These are phyloP conservation scores for Eupeodes corollae DNA, from an alignment of 1,140 invertebrate genomes.

Conservation along the genomic window DNA sequence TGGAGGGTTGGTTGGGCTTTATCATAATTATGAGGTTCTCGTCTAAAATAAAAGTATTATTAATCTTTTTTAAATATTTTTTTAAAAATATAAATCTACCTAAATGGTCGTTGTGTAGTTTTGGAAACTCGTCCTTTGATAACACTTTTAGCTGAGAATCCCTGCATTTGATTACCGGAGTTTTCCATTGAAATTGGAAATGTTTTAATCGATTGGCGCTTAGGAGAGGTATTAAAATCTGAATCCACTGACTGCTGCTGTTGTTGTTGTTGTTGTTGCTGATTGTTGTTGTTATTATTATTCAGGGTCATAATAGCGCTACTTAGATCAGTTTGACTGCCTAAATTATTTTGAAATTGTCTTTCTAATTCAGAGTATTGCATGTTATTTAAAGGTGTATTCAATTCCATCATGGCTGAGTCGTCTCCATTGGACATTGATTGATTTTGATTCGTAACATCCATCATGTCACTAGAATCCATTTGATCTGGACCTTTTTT, in stretches of 20 bases:
- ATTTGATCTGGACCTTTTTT: constrained; percentile 23
- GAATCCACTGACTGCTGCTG: constrained; percentile 9
- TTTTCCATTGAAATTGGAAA: constrained; percentile 1
- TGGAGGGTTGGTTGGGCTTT: constrained; percentile 35
- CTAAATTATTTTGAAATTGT: constrained; percentile 11
- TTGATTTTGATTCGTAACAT: constrained; percentile 9
- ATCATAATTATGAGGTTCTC: constrained; percentile 36
- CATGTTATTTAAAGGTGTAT: constrained; percentile 24
- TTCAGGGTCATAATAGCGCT: no score
- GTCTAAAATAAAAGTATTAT: constrained; percentile 6
- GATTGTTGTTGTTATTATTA: neutral
- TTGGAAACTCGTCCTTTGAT: constrained; percentile 33
- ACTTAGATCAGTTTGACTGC: no score
- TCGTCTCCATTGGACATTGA: constrained; percentile 12
- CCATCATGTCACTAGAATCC: constrained; percentile 21
- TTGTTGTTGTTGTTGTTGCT: constrained; percentile 9
- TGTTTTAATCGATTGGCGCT: constrained; percentile 10
- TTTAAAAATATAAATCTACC: constrained; percentile 2
- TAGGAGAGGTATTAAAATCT: neutral
- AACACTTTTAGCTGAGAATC: constrained; percentile 23
- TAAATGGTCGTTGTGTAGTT: constrained; percentile 24
- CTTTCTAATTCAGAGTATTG: constrained; percentile 22
- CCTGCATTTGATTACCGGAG: constrained; percentile 7
- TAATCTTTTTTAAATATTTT: neutral
- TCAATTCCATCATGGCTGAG: constrained; percentile 32